These are phyloP conservation scores for Alviniconcha strummeri DNA, from an alignment of 2,888 invertebrate species.

Conservation along the genomic window DNA sequence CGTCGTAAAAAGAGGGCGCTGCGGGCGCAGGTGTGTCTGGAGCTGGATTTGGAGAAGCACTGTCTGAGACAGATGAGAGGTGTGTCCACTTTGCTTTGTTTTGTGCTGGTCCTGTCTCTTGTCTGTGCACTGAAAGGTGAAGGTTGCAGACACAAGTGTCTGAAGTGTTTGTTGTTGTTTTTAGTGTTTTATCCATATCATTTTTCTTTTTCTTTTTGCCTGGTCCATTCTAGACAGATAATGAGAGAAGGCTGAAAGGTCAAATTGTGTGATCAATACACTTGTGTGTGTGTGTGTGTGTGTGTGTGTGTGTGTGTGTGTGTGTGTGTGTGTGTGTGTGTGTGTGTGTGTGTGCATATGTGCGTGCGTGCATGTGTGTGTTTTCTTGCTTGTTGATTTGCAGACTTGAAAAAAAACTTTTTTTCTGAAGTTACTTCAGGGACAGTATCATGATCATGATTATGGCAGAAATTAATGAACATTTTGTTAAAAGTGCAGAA, in stretches of 20 bases:
- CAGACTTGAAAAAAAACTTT: no score
- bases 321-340: neutral
- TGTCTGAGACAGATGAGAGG: slow-evolving; percentile 71
- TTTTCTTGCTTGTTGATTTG: no score
- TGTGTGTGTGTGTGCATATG: neutral
- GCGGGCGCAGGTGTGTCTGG: slow-evolving; percentile 67
- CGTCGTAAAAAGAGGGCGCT: slow-evolving; percentile 67
- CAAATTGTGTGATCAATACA: neutral
- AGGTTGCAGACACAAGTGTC: neutral
- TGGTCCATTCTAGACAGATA: neutral
- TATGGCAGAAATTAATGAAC: no score
- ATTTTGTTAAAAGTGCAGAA: no score
- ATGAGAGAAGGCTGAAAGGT: no score
- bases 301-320: neutral
- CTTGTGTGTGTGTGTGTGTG: neutral
- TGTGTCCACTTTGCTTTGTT: slow-evolving; percentile 19
- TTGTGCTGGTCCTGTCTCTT: neutral
- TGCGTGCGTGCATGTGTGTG: neutral
- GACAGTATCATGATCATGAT: no score
- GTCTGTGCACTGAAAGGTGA: neutral
- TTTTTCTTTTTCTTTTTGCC: neutral
- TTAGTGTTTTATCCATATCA: no score
- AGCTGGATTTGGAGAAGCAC: slow-evolving; percentile 72
- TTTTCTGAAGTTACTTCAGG: no score
- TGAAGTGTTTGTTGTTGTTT: no score